phyloP scores from a whole-genome alignment of 92 coral and sea anemone species.

The Epizoanthus rinbou region DNA sequence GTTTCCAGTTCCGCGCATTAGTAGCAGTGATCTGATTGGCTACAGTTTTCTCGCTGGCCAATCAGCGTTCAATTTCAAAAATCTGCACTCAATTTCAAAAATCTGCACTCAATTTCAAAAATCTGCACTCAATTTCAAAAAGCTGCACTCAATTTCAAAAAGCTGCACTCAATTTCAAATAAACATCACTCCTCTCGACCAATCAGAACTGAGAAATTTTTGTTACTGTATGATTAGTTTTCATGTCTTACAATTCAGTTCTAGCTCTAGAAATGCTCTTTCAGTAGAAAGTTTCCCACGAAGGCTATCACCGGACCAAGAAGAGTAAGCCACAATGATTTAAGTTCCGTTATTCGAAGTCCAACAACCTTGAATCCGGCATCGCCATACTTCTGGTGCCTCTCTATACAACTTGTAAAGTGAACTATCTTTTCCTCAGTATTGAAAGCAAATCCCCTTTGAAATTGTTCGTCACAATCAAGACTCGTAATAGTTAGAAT shows the following conservation, averaged over 20 bases:
- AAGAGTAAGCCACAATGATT: constrained; percentile 57
- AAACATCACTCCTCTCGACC: no score
- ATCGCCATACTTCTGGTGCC: constrained; percentile 51
- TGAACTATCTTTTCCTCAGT: constrained; percentile 46
- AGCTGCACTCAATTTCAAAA: no score
- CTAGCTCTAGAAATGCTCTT: constrained; percentile 48
- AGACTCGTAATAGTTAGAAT: constrained; percentile 39
- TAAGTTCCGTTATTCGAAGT: constrained; percentile 52
- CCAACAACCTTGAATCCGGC: constrained; percentile 60
- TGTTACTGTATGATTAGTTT: no score
- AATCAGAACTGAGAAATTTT: no score
- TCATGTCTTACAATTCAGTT: background rate
- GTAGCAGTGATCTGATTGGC: no score
- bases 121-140: no score
- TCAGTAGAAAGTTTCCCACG: constrained; percentile 53
- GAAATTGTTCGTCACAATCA: constrained; percentile 54
- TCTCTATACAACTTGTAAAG: constrained; percentile 50
- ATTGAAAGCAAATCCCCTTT: constrained; percentile 30
- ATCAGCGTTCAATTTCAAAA: no score
- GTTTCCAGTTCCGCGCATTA: no score
- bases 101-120: no score
- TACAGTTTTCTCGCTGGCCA: no score
- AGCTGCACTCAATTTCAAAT: no score
- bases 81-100: no score
- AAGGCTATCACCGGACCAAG: constrained; percentile 63